phyloP scores from a whole-genome alignment of 2,113 vertebrate species.

The Salvator merianae region DNA sequence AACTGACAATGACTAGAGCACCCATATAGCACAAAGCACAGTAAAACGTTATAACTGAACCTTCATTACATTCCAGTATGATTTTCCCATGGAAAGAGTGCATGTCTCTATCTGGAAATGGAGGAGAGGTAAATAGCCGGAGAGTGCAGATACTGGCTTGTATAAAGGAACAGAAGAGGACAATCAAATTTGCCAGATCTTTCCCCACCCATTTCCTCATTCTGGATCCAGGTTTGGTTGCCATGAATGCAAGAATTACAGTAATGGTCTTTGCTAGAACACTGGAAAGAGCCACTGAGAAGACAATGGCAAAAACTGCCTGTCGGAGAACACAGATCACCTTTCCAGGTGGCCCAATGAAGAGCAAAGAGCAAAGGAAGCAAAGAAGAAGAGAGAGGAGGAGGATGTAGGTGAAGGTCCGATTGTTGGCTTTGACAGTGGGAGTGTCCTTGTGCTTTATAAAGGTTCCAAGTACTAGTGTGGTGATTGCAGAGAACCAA shows the following conservation, averaged over 20 bases:
- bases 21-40: background rate
- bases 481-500: background rate
- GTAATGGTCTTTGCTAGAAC: background rate
- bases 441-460: background rate
- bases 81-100: background rate
- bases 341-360: background rate
- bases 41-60: background rate
- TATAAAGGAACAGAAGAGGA: background rate
- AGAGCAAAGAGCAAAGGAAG: background rate
- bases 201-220: constrained; percentile 4
- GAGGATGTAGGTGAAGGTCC: background rate
- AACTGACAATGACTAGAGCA: background rate
- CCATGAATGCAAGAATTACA: background rate
- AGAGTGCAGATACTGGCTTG: background rate
- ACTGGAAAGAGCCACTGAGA: background rate
- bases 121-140: background rate
- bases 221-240: background rate
- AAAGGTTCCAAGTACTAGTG: background rate
- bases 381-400: background rate
- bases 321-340: background rate
- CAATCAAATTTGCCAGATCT: background rate
- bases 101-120: background rate
- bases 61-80: background rate
- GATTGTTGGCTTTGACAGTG: background rate
- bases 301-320: background rate